Evolutionary conservation across 2,113 vertebrate genomes (phyloP), one percentile per base, ranked within the genome.

Genomic region (Tachuris rubrigastra): DNA sequence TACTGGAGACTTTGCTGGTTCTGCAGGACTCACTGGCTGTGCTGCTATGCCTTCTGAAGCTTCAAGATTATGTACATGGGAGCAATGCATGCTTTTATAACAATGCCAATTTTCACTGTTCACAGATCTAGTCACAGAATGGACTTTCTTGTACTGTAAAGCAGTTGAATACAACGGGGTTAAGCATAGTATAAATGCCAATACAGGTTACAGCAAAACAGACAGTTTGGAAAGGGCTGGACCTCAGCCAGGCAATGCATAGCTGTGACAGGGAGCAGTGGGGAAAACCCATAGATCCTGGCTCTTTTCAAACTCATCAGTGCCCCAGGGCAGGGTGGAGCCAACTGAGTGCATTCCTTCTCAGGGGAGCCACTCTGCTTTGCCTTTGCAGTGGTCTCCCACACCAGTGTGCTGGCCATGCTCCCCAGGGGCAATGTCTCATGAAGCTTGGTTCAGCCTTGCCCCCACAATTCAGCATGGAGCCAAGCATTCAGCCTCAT

Each of bases 341-440:
- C 2, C 15, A 89, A n/a, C 21, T 58, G 18, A 44, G 20, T 30
- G 16, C 2, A 4, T 23, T 12, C 28, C 8, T 65, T 11, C 13
- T 5, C 19, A 27, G 19, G 28, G 49, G 41, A 66, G 60, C 2
- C 18, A 5, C 24, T 76, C 22, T 49, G 49, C 8, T 49, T 67
- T 39, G 14, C 42, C 20, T 75, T 85, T 79, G 42, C 37, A 69
- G 37, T 14, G 14, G 21, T 56, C 31, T 73, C 84, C 21, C 46
- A 58, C n/a, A 66, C 3, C 8, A 53, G 9, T 31, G 23, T 56
- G 11, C 55, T 41, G 17, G 13, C 24, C 2, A 0, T 22, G 9
- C 9, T 85, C 10, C 18, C 24, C 23, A 33, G 42, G 17, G 35
- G 1, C 30, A 63, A 31, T 8, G 14, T 20, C 9, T 8, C 50